Base-by-base conservation (phyloP, 2,797 vertebrate species). In the Ara ararauna region DNA sequence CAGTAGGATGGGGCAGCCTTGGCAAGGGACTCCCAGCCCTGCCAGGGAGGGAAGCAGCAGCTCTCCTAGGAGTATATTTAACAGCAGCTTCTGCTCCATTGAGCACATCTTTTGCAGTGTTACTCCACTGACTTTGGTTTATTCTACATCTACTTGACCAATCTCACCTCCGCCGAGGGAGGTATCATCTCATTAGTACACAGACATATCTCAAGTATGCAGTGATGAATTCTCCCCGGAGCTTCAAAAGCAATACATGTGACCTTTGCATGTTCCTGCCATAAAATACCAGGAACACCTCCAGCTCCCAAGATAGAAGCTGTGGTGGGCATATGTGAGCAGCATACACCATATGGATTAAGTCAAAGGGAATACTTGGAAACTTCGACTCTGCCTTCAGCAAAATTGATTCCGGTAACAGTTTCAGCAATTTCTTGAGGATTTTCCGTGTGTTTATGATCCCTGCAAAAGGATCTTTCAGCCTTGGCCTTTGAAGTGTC, bases 271-370 rank as follows among this genome's bases (percentile, higher is more conserved):
- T 93, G 90, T 96, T 95, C 91, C 95, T 96, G 92, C 96, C 91
- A 93, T 87, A 85, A 94, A 96, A 95, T 90, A 90, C 85, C 94
- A 96, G 91, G 91, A 96, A 94, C 96, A 96, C 91, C 94, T 96
- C 96, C 94, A 94, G 96, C 73, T 92, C 96, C 92, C 89, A 93
- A 92, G 95, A 96, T 93, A 97, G 96, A 93, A 95, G 86, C 92
- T 65, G 92, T 92, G 92, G 92, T 96, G 92, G 96, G 94, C 94
- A 96, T 92, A 96, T 95, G 92, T 89, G 82, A 97, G 91, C 92
- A 92, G 94, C 89, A 89, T 78, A 89, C 87, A 87, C 89, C 93
- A 94, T 87, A 93, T 93, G 87, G 92, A 91, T 93, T 82, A 93
- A 93, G 91, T 93, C 87, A 91, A 96, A 96, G 90, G 90, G 48